Base-by-base conservation (phyloP, 2,113 vertebrate genomes). In the Malurus melanocephalus region DNA sequence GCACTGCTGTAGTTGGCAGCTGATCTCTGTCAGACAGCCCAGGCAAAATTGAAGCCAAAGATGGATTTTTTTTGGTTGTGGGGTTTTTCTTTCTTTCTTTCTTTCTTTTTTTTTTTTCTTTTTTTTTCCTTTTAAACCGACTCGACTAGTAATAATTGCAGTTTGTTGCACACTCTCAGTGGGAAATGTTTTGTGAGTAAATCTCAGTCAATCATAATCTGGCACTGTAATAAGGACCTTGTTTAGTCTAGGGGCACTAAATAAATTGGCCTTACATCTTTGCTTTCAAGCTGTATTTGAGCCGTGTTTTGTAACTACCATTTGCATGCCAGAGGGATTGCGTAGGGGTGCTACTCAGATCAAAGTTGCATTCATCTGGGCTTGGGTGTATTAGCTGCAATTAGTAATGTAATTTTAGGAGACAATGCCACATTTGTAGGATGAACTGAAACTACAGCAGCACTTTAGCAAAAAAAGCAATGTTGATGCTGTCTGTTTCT, bases 341-440 rank as follows among this genome's bases (percentile, higher is more conserved):
- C 73, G 59, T 91, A 93, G 81, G 81, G 38, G 81, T 88, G 88
- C 86, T 96, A 85, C 78, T 61, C 84, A 90, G 77, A 88, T 93
- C 88, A 93, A 92, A 95, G 94, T 78, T 77, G 53, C 81, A 83
- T 93, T 95, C 89, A 73, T 93, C 77, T 64, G 33, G 62, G 46
- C 72, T 94, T 89, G 79, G 52, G 73, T 86, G 81, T 79, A 94
- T 91, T 92, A 94, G 72, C 80, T 91, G 91, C 87, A 95, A 95
- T 93, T 95, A 91, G 87, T 74, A 92, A 76, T 87, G 90, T 89
- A 93, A 92, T 95, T 93, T 90, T 88, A 94, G 93, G 80, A 94
- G 78, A 94, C 94, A 94, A 90, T 90, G 84, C 74, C 74, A 76
- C 90, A 53, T 93, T 92, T 94, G 71, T 91, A 82, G 57, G 52